Conservation (phyloP, 2,888 invertebrate species). For the Tiliacea citrago region DNA sequence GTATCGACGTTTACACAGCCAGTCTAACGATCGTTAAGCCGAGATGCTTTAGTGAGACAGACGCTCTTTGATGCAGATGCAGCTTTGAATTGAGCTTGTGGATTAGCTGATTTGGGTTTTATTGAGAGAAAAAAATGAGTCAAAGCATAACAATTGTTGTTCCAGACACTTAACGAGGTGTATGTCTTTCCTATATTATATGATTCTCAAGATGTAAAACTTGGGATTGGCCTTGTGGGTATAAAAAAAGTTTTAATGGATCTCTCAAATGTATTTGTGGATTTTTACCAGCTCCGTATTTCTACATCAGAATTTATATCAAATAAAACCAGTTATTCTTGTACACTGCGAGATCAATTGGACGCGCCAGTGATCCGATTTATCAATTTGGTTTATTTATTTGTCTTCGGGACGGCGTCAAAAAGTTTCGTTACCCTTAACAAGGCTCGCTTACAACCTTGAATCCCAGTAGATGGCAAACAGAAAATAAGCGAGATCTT, state of each 20-base stretch:
- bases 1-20: slow-evolving; percentile 53
- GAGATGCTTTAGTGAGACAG: slow-evolving; percentile 43
- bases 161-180: not conserved
- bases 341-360: not conserved
- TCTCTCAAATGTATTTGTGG: not conserved
- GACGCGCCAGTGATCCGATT: slow-evolving; percentile 34
- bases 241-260: not conserved
- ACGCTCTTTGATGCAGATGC: slow-evolving; percentile 50
- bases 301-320: slow-evolving; percentile 1
- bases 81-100: slow-evolving; percentile 27
- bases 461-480: slow-evolving; percentile 42
- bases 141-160: not conserved
- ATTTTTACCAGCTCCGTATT: not conserved
- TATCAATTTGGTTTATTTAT: slow-evolving; percentile 43
- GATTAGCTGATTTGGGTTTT: slow-evolving; percentile 10
- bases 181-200: not conserved
- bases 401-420: slow-evolving; percentile 33
- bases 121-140: not conserved
- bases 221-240: not conserved
- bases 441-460: slow-evolving; percentile 46
- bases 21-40: slow-evolving; percentile 41
- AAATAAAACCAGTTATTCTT: slow-evolving; percentile 8
- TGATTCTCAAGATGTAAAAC: not conserved
- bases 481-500: slow-evolving; percentile 39
- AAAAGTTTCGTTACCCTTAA: slow-evolving; percentile 45